Evolutionary conservation across 1,140 invertebrate species (phyloP).

Genomic region (Atta cephalotes): DNA sequence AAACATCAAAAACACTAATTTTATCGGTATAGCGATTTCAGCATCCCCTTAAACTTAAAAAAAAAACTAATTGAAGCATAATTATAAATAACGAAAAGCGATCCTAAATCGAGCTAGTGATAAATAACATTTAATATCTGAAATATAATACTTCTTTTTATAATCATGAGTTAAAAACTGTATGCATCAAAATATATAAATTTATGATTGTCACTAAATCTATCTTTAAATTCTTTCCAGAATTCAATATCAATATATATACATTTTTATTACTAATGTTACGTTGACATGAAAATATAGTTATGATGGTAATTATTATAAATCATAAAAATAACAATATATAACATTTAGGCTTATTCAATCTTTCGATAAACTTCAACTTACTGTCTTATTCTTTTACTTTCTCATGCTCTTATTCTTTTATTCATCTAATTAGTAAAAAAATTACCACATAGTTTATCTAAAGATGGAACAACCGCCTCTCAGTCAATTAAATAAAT

Average conservation of each 20-base stretch:
- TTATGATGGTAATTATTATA: background rate
- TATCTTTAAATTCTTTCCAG: background rate
- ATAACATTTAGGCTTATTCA: background rate
- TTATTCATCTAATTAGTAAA: too few relatives aligned
- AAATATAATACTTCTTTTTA: background rate
- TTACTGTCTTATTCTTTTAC: too few relatives aligned
- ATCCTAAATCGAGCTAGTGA: background rate
- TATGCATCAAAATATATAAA: conserved; percentile 13
- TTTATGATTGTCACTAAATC: conserved; percentile 1
- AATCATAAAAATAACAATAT: conserved; percentile 14
- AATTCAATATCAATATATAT: background rate
- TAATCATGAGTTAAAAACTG: conserved; percentile 13
- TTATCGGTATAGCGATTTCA: too few relatives aligned
- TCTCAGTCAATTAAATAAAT: background rate
- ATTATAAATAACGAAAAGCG: background rate
- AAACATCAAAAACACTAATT: too few relatives aligned
- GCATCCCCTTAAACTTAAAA: background rate
- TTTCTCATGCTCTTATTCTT: too few relatives aligned
- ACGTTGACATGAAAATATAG: conserved; percentile 5
- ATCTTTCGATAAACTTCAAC: too few relatives aligned
- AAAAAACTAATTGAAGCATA: background rate
- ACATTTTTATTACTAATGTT: background rate
- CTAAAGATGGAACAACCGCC: too few relatives aligned
- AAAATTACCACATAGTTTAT: too few relatives aligned
- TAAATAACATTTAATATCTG: background rate